A percentile compares a stretch with the other conserved stretches of the same genome.
These are phyloP conservation scores for Serranus cabrilla DNA, from an alignment of 2,797 vertebrate genomes.

Conservation along the genomic window DNA sequence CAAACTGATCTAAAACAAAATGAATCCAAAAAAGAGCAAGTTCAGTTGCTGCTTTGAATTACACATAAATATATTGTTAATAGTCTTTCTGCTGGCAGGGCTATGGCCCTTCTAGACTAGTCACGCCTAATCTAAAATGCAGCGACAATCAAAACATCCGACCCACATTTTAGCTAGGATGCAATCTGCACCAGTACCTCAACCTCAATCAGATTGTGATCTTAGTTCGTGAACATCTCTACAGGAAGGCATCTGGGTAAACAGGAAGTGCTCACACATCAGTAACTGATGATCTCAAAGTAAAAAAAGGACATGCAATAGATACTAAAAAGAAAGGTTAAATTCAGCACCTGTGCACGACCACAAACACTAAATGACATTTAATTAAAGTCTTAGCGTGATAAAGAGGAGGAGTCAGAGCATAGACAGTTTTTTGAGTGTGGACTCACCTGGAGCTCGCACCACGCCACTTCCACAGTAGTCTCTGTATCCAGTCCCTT, in stretches of 20 bases:
- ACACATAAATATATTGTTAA: background rate
- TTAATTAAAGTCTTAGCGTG: background rate
- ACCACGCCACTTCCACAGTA: slow-evolving; percentile 99
- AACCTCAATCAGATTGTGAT: slow-evolving; percentile 5
- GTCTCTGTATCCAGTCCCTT: slow-evolving; percentile 98
- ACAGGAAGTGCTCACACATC: slow-evolving; percentile 41
- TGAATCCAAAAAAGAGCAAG: background rate
- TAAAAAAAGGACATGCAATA: background rate
- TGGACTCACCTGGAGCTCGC: slow-evolving; percentile 95
- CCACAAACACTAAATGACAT: background rate
- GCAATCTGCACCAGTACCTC: slow-evolving; percentile 18
- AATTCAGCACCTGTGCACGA: background rate
- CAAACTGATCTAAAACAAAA: slow-evolving; percentile 1
- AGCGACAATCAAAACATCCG: slow-evolving; percentile 17
- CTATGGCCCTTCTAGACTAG: background rate
- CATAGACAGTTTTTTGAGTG: background rate
- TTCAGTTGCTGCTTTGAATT: background rate
- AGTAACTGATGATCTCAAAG: background rate
- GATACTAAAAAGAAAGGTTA: background rate
- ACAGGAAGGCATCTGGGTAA: slow-evolving; percentile 16
- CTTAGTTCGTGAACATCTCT: background rate
- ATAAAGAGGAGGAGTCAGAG: background rate
- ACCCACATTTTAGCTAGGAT: background rate
- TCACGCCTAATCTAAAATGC: slow-evolving; percentile 3
- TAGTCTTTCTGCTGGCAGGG: background rate